Percentiles rank a stretch among this genome's conserved stretches.
Evolutionary conservation across 2,888 invertebrate genomes (phyloP).

Genomic region (Trisateles emortualis): DNA sequence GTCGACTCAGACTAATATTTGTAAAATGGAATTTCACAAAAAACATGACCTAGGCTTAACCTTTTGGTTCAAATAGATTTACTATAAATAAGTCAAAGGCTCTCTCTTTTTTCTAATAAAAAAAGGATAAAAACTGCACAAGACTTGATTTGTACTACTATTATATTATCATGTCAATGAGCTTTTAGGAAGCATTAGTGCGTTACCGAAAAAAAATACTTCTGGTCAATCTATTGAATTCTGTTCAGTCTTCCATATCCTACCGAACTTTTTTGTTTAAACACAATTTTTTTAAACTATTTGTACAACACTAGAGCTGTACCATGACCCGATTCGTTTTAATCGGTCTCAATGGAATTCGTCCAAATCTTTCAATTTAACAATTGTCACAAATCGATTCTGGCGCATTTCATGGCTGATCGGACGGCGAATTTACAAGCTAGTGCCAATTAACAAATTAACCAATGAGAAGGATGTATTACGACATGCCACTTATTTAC

Average conservation of each 20-base stretch:
- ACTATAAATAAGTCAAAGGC: too few relatives aligned
- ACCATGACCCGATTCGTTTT: conserved; percentile 62
- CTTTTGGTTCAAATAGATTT: too few relatives aligned
- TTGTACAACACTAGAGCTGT: conserved; percentile 19
- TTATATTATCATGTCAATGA: background rate
- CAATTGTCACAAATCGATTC: conserved; percentile 46
- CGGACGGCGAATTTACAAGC: conserved; percentile 23
- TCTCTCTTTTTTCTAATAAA: background rate
- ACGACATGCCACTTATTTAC: background rate
- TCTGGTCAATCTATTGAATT: background rate
- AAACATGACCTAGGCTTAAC: too few relatives aligned
- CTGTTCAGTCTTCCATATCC: conserved; percentile 11
- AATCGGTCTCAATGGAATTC: conserved; percentile 50
- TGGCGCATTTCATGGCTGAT: conserved; percentile 35
- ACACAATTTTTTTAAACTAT: conserved; percentile 4
- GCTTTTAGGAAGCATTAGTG: background rate
- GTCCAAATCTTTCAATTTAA: conserved; percentile 72
- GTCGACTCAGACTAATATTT: background rate
- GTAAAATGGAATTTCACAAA: too few relatives aligned
- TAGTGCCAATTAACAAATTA: conserved; percentile 41
- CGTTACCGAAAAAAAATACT: background rate
- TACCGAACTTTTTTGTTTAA: background rate
- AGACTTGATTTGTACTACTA: too few relatives aligned
- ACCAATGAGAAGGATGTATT: conserved; percentile 18
- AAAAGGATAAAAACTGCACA: background rate